Conservation (phyloP, 2,113 vertebrate genomes). For the Pongo abelii region DNA sequence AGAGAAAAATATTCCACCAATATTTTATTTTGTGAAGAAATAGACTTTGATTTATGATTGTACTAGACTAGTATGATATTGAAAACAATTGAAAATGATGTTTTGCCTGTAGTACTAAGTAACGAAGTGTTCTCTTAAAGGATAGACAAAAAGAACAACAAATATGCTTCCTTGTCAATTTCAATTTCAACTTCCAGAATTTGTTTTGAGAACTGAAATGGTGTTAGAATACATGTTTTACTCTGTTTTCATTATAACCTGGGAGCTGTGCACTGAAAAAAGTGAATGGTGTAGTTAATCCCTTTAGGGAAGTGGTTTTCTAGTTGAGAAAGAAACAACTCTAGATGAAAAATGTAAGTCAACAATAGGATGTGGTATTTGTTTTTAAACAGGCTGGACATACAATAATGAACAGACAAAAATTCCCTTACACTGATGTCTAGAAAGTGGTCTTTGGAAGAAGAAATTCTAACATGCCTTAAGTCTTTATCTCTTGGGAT, state of each 20-base stretch:
- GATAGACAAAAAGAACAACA: neutral
- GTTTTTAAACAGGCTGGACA: conserved; percentile 15
- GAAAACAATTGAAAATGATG: conserved; percentile 1
- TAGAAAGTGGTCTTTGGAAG: neutral
- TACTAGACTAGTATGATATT: neutral
- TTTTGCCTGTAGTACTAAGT: conserved; percentile 1
- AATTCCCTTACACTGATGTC: neutral
- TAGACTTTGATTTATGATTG: neutral
- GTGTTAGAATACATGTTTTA: neutral
- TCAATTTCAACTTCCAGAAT: neutral
- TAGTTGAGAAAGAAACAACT: conserved; percentile 19
- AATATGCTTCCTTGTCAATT: neutral
- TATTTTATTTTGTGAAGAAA: conserved; percentile 21
- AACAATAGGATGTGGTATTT: neutral
- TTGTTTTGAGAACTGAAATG: neutral
- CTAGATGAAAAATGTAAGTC: conserved; percentile 40
- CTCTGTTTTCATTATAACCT: conserved; percentile 48
- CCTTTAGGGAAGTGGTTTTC: conserved; percentile 2
- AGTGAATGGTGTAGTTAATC: neutral
- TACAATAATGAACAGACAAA: neutral
- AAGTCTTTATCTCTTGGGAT: neutral
- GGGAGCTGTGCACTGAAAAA: neutral
- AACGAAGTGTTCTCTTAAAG: neutral
- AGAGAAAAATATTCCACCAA: neutral
- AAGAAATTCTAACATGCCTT: neutral